phyloP scores from a whole-genome alignment of 2,888 invertebrate species.

The Pimpla rufipes region DNA sequence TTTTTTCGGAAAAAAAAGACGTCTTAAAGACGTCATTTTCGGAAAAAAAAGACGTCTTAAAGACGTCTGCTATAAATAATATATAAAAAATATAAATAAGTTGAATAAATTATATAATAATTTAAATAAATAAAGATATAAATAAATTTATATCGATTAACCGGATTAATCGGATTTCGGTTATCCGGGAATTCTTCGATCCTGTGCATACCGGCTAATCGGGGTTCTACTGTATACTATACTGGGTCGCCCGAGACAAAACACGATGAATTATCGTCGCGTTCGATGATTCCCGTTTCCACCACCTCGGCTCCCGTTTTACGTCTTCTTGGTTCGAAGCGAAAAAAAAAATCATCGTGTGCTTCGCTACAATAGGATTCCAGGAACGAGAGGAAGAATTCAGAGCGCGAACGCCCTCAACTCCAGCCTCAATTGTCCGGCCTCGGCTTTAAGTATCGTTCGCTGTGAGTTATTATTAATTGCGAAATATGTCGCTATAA shows the following conservation, averaged over 20 bases:
- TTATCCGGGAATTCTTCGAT: too few species aligned
- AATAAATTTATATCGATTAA: too few species aligned
- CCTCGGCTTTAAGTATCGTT: conserved; percentile 73
- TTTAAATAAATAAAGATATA: too few species aligned
- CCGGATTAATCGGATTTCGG: too few species aligned
- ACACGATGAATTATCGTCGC: conserved; percentile 36
- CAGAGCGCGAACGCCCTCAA: conserved; percentile 77
- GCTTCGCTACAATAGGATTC: conserved; percentile 75
- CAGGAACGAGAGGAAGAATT: conserved; percentile 79
- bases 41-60: too few species aligned
- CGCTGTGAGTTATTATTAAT: conserved; percentile 50
- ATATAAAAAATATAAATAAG: too few species aligned
- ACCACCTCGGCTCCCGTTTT: not conserved
- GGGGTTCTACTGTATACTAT: too few species aligned
- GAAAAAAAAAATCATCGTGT: conserved; percentile 34
- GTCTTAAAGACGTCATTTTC: too few species aligned
- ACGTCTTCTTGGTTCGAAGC: conserved; percentile 2
- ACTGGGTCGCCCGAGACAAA: conserved; percentile 41
- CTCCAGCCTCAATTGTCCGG: conserved; percentile 77
- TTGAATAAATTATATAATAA: too few species aligned
- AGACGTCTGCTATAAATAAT: too few species aligned
- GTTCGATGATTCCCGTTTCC: conserved; percentile 31
- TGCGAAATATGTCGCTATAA: not conserved
- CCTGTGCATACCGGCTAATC: too few species aligned
- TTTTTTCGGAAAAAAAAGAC: too few species aligned